Conservation (phyloP, 2,113 vertebrate genomes). For the Sterrhoptilus dennistouni region DNA sequence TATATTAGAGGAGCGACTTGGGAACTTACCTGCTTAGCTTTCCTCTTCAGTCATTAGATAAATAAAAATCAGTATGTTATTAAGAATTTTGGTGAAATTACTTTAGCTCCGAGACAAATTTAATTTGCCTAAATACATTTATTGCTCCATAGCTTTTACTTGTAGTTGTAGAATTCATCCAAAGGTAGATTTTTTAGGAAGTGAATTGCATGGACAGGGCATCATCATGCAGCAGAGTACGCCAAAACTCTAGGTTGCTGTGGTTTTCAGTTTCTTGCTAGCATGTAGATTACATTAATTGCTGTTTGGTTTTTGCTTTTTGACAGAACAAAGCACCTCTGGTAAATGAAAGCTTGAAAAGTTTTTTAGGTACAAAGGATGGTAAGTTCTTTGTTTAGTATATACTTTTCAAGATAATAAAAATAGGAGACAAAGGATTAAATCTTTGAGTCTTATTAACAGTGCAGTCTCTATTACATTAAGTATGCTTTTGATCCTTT, state of each 20-base stretch:
- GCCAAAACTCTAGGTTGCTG: not conserved
- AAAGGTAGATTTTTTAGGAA: not conserved
- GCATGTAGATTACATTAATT: not conserved
- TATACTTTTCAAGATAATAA: not conserved
- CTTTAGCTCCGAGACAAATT: not conserved
- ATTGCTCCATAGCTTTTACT: not conserved
- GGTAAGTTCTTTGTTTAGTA: slow-evolving; percentile 74
- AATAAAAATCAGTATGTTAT: not conserved
- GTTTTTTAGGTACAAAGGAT: slow-evolving; percentile 88
- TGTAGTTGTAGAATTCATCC: not conserved
- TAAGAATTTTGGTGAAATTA: not conserved
- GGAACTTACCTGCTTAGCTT: not conserved
- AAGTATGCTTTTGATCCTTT: not conserved
- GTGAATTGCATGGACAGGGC: not conserved
- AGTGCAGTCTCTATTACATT: not conserved
- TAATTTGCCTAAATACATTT: not conserved
- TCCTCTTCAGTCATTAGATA: not conserved
- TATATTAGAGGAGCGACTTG: not conserved
- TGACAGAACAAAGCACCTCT: slow-evolving; percentile 89
- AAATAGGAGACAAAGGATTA: not conserved
- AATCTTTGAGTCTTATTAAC: not conserved
- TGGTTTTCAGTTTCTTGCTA: not conserved
- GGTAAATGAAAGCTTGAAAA: slow-evolving; percentile 91
- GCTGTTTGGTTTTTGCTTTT: slow-evolving; percentile 3
- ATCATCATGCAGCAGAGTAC: not conserved